phyloP scores from a whole-genome alignment of 1,140 invertebrate species.

The Drosophila grimshawi region DNA sequence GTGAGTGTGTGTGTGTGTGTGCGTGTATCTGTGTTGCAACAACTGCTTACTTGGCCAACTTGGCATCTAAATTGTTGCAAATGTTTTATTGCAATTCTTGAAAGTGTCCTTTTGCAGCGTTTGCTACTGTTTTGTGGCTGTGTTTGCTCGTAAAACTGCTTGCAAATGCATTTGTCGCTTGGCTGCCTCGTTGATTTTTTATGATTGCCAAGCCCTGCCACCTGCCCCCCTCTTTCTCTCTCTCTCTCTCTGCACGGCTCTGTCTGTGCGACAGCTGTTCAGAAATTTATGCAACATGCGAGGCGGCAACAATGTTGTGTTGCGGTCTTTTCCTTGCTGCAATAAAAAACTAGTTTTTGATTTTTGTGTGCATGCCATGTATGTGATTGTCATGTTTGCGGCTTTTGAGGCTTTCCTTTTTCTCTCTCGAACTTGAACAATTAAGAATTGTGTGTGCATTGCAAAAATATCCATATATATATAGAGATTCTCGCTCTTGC shows the following conservation, averaged over 20 bases:
- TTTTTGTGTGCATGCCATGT: constrained; percentile 39
- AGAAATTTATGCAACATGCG: constrained; percentile 37
- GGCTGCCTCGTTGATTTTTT: constrained; percentile 74
- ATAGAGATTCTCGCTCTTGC: not conserved
- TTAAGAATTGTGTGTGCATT: not conserved
- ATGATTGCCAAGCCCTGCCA: constrained; percentile 51
- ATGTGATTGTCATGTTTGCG: constrained; percentile 76
- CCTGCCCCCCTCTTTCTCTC: constrained; percentile 10
- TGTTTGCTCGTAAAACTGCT: constrained; percentile 66
- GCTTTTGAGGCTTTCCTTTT: constrained; percentile 45
- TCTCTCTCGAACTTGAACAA: not conserved
- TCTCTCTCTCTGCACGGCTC: constrained; percentile 1
- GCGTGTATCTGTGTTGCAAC: not conserved
- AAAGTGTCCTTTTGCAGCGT: constrained; percentile 42
- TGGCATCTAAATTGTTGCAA: constrained; percentile 77
- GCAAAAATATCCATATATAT: not conserved
- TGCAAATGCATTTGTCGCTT: constrained; percentile 75
- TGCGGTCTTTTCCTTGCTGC: constrained; percentile 42
- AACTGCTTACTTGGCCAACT: constrained; percentile 14
- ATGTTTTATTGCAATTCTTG: constrained; percentile 76
- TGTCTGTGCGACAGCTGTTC: constrained; percentile 54
- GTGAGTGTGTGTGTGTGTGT: constrained; percentile 6
- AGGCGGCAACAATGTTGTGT: constrained; percentile 51
- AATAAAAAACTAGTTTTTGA: constrained; percentile 21
- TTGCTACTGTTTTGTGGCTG: constrained; percentile 36